Percentiles rank a stretch among this genome's conserved stretches.
Evolutionary conservation across 2,797 vertebrate species (phyloP).

Genomic region (Philypnodon macrostomus): DNA sequence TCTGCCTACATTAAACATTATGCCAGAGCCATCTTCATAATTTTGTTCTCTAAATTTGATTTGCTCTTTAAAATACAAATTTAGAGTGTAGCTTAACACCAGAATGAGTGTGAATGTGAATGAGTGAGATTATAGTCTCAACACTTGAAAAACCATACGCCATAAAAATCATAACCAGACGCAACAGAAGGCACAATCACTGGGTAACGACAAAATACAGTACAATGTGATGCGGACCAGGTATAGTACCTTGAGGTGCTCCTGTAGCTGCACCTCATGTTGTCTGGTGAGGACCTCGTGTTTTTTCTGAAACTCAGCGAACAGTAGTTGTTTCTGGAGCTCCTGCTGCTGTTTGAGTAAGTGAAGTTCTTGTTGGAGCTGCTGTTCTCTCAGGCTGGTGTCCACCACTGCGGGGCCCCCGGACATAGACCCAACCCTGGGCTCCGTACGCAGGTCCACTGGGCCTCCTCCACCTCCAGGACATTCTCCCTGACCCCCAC

Average conservation of each 20-base stretch:
- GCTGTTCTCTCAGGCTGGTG: constrained; percentile 83
- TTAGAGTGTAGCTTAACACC: no score
- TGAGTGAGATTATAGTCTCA: no score
- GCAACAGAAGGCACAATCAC: no score
- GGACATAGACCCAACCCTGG: constrained; percentile 64
- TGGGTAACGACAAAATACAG: no score
- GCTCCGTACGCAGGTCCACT: constrained; percentile 82
- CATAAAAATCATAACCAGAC: no score
- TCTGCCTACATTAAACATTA: no score
- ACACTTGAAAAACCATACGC: no score
- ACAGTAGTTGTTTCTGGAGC: constrained; percentile 93
- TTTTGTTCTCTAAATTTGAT: no score
- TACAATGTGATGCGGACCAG: background rate
- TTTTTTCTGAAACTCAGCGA: constrained; percentile 97
- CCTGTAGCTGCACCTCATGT: constrained; percentile 93
- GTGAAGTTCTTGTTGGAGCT: constrained; percentile 90
- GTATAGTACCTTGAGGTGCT: constrained; percentile 88
- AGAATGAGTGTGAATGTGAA: no score
- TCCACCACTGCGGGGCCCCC: constrained; percentile 65
- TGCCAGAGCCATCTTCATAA: no score
- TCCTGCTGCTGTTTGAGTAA: constrained; percentile 95
- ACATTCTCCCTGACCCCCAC: constrained; percentile 55
- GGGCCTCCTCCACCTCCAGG: constrained; percentile 76
- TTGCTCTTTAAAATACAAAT: no score
- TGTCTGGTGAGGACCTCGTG: constrained; percentile 92